phyloP scores from a whole-genome alignment of 2,797 vertebrate genomes.

The Urophycis tenuis region DNA sequence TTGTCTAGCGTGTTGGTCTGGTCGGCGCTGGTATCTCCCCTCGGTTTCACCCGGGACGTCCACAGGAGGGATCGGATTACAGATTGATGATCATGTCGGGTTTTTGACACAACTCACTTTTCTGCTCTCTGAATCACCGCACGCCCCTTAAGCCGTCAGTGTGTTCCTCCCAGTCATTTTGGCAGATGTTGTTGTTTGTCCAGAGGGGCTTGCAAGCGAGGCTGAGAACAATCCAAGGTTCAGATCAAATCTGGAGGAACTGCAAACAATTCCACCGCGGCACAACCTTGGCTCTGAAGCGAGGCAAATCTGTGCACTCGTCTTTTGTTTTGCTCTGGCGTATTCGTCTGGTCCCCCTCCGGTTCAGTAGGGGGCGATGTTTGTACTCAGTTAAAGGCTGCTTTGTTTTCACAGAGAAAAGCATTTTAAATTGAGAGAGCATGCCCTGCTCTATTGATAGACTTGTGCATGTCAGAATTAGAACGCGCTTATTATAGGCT shows the following conservation, averaged over 20 bases:
- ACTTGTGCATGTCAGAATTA: no score
- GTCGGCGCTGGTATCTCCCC: not conserved
- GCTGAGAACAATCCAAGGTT: not conserved
- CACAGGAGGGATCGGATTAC: not conserved
- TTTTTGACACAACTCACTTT: not conserved
- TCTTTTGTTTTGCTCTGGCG: not conserved
- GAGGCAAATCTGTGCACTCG: no score
- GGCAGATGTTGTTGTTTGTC: no score
- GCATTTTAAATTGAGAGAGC: no score
- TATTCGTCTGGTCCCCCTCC: no score
- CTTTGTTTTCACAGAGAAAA: no score
- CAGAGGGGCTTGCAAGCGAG: no score
- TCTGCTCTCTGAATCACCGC: not conserved
- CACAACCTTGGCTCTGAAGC: no score
- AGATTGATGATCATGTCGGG: not conserved
- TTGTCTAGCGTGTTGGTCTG: not conserved
- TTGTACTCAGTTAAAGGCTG: no score
- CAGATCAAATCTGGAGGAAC: not conserved
- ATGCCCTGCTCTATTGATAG: no score
- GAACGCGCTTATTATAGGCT: no score
- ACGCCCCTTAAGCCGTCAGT: not conserved
- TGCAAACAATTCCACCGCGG: not conserved
- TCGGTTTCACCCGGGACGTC: not conserved
- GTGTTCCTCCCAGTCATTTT: not conserved
- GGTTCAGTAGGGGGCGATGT: no score